Evolutionary conservation across 2,113 vertebrate genomes (phyloP).

Genomic region (Acrocephalus kingi): DNA sequence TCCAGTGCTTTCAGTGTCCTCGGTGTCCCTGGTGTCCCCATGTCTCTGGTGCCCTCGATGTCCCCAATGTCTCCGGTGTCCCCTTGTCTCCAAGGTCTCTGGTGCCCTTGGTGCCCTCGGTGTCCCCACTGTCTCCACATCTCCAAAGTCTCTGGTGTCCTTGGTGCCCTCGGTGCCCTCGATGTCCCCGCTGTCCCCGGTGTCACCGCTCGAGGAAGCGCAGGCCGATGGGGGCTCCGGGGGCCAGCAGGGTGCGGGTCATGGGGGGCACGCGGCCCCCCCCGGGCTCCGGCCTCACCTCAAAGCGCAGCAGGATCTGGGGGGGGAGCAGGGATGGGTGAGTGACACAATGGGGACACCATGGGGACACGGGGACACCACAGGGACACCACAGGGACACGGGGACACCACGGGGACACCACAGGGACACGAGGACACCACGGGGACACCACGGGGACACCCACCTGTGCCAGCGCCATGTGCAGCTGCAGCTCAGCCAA

Average conservation of each 20-base stretch:
- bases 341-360: rapidly evolving
- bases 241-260: not conserved
- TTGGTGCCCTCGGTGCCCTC: not conserved
- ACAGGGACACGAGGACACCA: rapidly evolving
- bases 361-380: rapidly evolving
- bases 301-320: not conserved
- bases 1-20: no score
- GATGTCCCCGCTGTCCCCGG: not conserved
- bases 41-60: not conserved
- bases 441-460: not conserved
- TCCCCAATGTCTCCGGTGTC: no score
- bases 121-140: not conserved
- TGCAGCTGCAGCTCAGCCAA: not conserved
- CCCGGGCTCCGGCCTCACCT: not conserved
- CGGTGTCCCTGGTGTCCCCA: not conserved
- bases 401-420: rapidly evolving
- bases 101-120: not conserved
- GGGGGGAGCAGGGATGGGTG: not conserved
- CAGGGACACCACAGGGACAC: rapidly evolving
- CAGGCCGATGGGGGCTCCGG: not conserved
- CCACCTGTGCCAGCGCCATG: not conserved
- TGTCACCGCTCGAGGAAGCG: not conserved
- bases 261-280: not conserved
- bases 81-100: no score
- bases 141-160: not conserved